Percentiles rank a stretch among this genome's conserved stretches.
Conservation (phyloP, 2,113 vertebrate genomes). For the Poecile atricapillus region DNA sequence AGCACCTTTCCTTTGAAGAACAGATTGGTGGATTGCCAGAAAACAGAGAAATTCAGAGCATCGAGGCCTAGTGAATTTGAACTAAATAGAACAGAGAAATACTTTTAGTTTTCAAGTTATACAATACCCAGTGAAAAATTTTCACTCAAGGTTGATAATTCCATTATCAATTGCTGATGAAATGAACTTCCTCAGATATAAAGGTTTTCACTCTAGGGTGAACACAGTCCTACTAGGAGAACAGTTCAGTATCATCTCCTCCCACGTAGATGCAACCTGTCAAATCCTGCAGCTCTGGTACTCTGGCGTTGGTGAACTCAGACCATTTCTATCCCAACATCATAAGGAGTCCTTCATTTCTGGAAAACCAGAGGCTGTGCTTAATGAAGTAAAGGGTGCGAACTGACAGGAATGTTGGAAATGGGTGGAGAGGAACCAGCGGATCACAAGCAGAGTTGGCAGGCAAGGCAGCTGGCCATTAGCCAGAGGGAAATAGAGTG, state of each 20-base stretch:
- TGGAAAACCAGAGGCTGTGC: slow-evolving; percentile 39
- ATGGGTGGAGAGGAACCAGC: slow-evolving; percentile 41
- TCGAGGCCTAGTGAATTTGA: neutral
- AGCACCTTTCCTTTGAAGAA: neutral
- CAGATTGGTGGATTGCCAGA: neutral
- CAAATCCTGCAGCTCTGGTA: slow-evolving; percentile 6
- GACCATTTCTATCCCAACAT: neutral
- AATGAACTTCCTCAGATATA: slow-evolving; percentile 11
- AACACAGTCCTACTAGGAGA: neutral
- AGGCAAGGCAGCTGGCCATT: slow-evolving; percentile 46
- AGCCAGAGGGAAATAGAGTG: slow-evolving; percentile 53
- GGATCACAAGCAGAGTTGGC: slow-evolving; percentile 60
- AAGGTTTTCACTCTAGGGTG: neutral
- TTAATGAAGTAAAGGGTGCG: slow-evolving; percentile 63
- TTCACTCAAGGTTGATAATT: neutral
- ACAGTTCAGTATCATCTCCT: neutral
- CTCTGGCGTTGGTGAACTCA: neutral
- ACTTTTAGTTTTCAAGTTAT: neutral
- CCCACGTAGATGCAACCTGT: neutral
- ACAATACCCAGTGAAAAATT: neutral
- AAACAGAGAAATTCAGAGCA: neutral
- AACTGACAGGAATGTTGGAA: slow-evolving; percentile 60
- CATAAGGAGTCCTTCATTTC: slow-evolving; percentile 43
- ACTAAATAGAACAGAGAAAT: neutral
- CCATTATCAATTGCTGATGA: neutral